phyloP scores from a whole-genome alignment of 2,113 vertebrate genomes.

The Fukomys damarensis region DNA sequence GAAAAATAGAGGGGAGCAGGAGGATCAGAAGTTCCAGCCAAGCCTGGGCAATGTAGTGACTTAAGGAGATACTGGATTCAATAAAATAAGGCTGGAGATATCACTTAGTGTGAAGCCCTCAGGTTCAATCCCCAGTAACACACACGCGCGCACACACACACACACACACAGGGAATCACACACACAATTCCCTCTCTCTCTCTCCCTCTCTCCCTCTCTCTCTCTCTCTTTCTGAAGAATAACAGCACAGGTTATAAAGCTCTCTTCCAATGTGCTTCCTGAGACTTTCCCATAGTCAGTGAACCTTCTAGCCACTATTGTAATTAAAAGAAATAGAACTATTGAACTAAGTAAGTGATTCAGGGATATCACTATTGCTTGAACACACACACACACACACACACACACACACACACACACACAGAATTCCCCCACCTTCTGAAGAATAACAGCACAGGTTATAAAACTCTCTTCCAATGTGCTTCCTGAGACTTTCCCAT shows the following conservation, averaged over 20 bases:
- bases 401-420: not conserved
- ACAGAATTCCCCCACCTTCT: not conserved
- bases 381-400: not conserved
- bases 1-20: not conserved
- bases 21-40: not conserved
- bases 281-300: not conserved
- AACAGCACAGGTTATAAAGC: not conserved
- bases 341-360: not conserved
- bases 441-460: not conserved
- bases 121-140: not conserved
- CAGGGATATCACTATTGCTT: not conserved
- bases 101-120: not conserved
- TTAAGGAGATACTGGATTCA: not conserved
- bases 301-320: accelerated
- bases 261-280: not conserved
- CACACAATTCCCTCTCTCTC: too few relatives aligned
- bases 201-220: too few relatives aligned
- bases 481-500: not conserved
- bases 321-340: not conserved
- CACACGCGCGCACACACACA: too few relatives aligned
- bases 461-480: not conserved
- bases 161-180: too few relatives aligned
- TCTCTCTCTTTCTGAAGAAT: not conserved
- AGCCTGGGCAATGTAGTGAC: not conserved
- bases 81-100: not conserved